These are phyloP conservation scores for Myrmophylax atrothorax DNA, from an alignment of 2,113 vertebrate species.

Conservation along the genomic window DNA sequence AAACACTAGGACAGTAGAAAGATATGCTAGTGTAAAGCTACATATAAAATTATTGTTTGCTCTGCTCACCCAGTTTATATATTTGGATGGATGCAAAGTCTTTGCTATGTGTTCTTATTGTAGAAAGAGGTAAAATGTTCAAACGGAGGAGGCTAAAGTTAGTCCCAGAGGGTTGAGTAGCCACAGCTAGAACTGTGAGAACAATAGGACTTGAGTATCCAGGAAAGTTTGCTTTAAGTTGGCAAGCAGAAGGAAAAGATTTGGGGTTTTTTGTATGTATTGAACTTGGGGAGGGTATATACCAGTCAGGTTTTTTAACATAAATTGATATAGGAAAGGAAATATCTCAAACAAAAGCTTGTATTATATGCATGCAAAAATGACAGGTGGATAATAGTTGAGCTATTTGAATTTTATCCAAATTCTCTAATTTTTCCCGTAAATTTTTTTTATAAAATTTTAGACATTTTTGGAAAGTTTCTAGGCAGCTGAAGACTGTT, in stretches of 20 bases:
- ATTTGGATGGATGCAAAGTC: neutral
- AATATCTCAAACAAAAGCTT: neutral
- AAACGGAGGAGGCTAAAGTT: neutral
- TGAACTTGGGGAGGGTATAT: neutral
- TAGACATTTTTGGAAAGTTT: neutral
- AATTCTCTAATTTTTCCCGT: neutral
- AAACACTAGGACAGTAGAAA: neutral
- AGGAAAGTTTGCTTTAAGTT: neutral
- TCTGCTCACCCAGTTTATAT: neutral
- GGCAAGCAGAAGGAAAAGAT: neutral
- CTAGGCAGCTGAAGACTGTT: neutral
- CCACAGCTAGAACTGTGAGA: neutral
- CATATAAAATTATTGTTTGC: neutral
- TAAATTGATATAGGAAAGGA: neutral
- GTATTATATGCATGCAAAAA: neutral
- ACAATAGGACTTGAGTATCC: neutral
- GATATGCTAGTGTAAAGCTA: neutral
- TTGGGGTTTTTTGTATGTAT: accelerated
- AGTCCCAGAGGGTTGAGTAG: neutral
- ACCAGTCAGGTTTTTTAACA: neutral
- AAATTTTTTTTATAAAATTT: neutral
- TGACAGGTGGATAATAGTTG: neutral
- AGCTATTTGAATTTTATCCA: neutral
- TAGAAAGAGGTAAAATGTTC: neutral
- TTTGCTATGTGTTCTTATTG: neutral